phyloP scores from a whole-genome alignment of 2,113 vertebrate genomes.

The Peromyscus polionotus region DNA sequence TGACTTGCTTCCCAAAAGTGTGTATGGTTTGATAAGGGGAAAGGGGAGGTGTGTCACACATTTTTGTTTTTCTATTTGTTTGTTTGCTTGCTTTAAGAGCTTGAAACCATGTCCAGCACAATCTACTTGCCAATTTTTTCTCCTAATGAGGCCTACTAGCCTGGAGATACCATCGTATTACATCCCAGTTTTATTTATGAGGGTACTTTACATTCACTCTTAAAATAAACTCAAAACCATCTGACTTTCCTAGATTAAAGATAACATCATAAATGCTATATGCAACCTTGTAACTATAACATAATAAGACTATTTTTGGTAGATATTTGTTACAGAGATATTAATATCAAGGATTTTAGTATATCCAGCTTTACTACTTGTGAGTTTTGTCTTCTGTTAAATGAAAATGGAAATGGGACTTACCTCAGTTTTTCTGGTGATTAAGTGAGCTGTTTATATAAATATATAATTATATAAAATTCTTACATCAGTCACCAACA shows the following conservation, averaged over 20 bases:
- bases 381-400: constrained; percentile 42
- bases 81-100: neutral
- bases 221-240: constrained; percentile 40
- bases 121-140: neutral
- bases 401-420: neutral
- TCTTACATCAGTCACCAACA: neutral
- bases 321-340: neutral
- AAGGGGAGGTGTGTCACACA: neutral
- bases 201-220: neutral
- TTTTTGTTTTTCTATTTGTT: neutral
- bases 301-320: neutral
- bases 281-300: constrained; percentile 3
- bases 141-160: neutral
- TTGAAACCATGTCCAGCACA: constrained; percentile 17
- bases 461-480: neutral
- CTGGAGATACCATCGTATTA: neutral
- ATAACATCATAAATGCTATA: neutral
- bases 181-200: constrained; percentile 20
- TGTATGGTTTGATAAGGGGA: neutral
- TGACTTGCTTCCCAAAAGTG: neutral
- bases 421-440: neutral
- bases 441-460: constrained; percentile 22
- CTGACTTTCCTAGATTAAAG: constrained; percentile 46
- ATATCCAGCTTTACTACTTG: neutral
- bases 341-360: neutral